phyloP scores from a whole-genome alignment of 2,797 vertebrate genomes.

The Mus spretus region DNA sequence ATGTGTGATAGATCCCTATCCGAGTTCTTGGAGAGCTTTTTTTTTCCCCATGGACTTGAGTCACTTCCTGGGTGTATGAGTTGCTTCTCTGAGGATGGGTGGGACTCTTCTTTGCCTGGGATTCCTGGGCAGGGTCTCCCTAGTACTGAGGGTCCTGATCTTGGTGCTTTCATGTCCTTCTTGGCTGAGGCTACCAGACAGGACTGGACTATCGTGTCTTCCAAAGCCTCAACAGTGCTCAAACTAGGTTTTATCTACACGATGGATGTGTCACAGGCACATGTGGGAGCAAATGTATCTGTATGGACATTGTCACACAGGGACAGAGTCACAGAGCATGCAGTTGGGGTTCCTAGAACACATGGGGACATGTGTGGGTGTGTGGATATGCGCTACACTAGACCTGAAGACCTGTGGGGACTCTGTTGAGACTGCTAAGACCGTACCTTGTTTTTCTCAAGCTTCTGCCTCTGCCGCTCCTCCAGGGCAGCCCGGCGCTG shows the following conservation, averaged over 20 bases:
- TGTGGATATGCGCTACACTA: background rate
- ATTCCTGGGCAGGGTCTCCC: background rate
- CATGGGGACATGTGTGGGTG: background rate
- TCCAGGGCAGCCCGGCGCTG: conserved; percentile 94
- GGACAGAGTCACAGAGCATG: background rate
- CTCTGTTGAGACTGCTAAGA: background rate
- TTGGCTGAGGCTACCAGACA: background rate
- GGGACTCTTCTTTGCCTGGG: conserved; percentile 38
- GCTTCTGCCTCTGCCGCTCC: conserved; percentile 96
- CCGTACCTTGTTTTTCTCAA: conserved; percentile 97
- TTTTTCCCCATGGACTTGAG: conserved; percentile 62
- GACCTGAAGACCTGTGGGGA: background rate
- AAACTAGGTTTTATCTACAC: background rate
- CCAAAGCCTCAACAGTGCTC: background rate
- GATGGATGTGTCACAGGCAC: background rate
- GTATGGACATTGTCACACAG: no score
- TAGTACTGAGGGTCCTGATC: conserved; percentile 49
- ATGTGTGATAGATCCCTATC: conserved; percentile 41
- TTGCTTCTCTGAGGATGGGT: conserved; percentile 55
- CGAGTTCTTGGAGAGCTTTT: conserved; percentile 53
- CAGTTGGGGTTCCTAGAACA: background rate
- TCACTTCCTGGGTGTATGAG: conserved; percentile 78
- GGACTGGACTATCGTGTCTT: background rate
- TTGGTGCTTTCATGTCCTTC: background rate
- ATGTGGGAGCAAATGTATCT: background rate